Percentiles rank a stretch among this genome's conserved stretches.
These are phyloP conservation scores for Agrypnus murinus DNA, from an alignment of 2,888 invertebrate genomes.

Conservation along the genomic window DNA sequence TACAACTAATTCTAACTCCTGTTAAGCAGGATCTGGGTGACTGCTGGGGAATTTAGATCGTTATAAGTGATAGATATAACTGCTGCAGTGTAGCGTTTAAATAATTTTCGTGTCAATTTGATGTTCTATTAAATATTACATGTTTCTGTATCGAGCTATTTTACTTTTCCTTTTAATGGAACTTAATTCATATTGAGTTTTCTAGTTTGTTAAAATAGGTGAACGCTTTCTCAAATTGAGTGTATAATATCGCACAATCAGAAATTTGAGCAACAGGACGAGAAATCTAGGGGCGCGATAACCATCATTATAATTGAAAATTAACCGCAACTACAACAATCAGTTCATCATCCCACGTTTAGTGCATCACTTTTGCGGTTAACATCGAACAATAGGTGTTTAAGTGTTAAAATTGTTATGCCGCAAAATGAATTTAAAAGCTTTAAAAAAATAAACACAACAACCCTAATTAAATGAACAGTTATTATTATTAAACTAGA, in stretches of 20 bases:
- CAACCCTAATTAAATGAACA: background rate
- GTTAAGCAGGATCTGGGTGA: no score
- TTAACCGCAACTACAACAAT: constrained; percentile 49
- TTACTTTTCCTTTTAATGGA: no score
- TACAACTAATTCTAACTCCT: no score
- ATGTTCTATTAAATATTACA: no score
- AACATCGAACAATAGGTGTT: constrained; percentile 18
- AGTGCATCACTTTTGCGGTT: constrained; percentile 31
- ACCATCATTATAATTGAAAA: constrained; percentile 43
- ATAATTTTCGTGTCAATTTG: no score
- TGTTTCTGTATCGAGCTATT: no score
- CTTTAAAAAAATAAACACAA: background rate
- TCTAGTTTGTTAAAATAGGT: no score
- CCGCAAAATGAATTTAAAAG: background rate
- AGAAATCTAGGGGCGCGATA: constrained; percentile 36
- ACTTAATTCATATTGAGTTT: no score
- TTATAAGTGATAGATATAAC: no score
- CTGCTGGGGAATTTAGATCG: no score
- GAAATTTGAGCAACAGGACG: constrained; percentile 23
- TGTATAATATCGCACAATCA: constrained; percentile 7
- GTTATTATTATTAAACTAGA: background rate
- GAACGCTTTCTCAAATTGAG: background rate
- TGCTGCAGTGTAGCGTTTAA: no score
- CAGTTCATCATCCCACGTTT: constrained; percentile 42
- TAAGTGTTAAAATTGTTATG: constrained; percentile 8